Evolutionary conservation across 2,797 vertebrate species (phyloP), one percentile per base, ranked within the genome.

Genomic region (Gallinago solitaria): DNA sequence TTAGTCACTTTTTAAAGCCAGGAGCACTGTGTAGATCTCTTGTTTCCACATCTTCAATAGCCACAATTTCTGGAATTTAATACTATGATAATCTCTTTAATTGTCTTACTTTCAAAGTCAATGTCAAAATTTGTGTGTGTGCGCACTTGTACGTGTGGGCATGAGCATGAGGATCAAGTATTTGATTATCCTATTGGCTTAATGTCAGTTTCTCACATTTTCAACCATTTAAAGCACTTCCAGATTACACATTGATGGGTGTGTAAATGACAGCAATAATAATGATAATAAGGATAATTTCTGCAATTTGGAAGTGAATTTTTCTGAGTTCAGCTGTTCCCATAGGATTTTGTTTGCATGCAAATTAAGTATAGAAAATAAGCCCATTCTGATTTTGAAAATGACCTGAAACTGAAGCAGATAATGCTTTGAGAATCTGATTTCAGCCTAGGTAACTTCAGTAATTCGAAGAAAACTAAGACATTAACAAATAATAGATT

Each of bases 211-310:
- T 83, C 50, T 83, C 21, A 35, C 27, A 35, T 68, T 74, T 86
- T 88, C 54, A 83, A 16, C 41, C 20, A 30, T 78, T 80, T 83
- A 68, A 88, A 90, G 30, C 83, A 41, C 24, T 83, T 89, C 12
- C 21, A 86, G 76, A 93, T 83, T 89, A 51, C 35, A 56, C 57
- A 39, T 16, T 78, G 33, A 65, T 24, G 4, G 19, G 37, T 73
- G 45, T 83, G 41, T 68, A 91, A 91, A 73, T 75, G 67, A 73
- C 41, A 86, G 48, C 14, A 82, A 54, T 65, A 93, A 65, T 78
- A 88, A 83, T 28, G 79, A 65, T 88, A 93, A 90, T 74, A 93
- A 57, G 32, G 45, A 69, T 81, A 79, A 87, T 86, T 90, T 91
- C 80, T 86, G 45, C 48, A 88, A 78, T 65, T 89, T 76, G 27